A percentile compares a stretch with the other conserved stretches of the same genome.
Conservation (phyloP, 2,797 vertebrate genomes). For the Mus spretus region DNA sequence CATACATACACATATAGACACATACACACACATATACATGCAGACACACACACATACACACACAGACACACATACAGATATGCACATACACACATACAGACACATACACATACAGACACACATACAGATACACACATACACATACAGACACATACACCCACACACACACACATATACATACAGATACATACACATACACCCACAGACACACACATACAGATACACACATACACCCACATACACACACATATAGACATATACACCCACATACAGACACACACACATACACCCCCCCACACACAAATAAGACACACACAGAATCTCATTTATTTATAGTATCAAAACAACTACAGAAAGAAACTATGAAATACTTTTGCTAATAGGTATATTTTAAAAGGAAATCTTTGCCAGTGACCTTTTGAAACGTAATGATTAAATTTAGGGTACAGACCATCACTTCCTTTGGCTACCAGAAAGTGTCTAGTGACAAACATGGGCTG, state of each 20-base stretch:
- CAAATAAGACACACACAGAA: neutral
- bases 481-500: conserved; percentile 41
- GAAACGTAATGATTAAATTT: conserved; percentile 22
- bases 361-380: conserved; percentile 6
- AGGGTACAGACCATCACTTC: conserved; percentile 53
- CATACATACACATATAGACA: neutral
- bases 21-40: too few species aligned
- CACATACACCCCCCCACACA: neutral
- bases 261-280: neutral
- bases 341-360: conserved; percentile 12
- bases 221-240: neutral
- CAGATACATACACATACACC: neutral
- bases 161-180: too few species aligned
- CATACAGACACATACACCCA: too few species aligned
- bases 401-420: conserved; percentile 44
- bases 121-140: too few species aligned
- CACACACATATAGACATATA: accelerated
- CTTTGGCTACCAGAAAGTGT: conserved; percentile 57
- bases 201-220: too few species aligned
- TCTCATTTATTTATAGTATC: conserved; percentile 30
- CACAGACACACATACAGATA: neutral
- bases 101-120: neutral
- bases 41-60: neutral
- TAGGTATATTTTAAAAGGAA: neutral
- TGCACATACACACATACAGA: accelerated